phyloP scores from a whole-genome alignment of 2,113 vertebrate genomes.

The Antechinus stuartii region DNA sequence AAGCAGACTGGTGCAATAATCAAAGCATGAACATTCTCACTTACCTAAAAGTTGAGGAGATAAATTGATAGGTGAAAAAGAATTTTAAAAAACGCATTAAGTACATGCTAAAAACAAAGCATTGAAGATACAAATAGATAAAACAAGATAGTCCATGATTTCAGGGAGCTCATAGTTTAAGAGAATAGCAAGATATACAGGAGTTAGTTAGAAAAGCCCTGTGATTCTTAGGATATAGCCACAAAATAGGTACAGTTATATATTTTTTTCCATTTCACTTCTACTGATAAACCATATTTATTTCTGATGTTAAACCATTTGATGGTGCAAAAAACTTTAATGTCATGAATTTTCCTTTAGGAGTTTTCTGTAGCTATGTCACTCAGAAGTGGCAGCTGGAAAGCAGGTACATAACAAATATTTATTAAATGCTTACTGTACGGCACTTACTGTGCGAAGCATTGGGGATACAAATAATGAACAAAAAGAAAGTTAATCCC shows the following conservation, averaged over 20 bases:
- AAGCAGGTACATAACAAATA: neutral
- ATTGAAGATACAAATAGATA: neutral
- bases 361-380: neutral
- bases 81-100: neutral
- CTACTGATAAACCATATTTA: neutral
- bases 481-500: neutral
- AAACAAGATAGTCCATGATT: neutral
- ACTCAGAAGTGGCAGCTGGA: neutral
- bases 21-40: neutral
- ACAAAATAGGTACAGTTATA: neutral
- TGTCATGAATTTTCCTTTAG: neutral
- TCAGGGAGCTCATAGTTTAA: neutral
- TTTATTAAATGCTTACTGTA: neutral
- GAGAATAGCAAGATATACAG: neutral
- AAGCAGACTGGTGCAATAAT: neutral
- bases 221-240: neutral
- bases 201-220: neutral
- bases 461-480: neutral
- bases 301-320: neutral
- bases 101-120: neutral
- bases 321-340: neutral
- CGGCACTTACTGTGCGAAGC: neutral
- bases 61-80: neutral
- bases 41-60: neutral
- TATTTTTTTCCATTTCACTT: neutral